phyloP scores from a whole-genome alignment of 2,797 vertebrate genomes.

The Enteromius radiatus region DNA sequence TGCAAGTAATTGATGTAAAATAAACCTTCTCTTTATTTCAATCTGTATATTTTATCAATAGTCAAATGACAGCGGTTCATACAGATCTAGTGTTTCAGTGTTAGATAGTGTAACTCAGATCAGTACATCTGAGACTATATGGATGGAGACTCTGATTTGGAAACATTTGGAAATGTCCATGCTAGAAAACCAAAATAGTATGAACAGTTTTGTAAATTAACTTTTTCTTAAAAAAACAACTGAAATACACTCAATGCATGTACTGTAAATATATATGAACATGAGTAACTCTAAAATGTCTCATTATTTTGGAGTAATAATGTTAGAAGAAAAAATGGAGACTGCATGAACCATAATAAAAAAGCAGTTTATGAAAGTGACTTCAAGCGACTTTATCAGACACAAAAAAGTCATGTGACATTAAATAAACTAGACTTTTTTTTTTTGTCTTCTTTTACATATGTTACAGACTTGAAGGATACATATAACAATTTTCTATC shows the following conservation, averaged over 20 bases:
- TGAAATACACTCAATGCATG: neutral
- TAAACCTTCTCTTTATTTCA: no score
- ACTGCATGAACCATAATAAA: neutral
- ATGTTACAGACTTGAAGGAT: neutral
- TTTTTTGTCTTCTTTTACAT: no score
- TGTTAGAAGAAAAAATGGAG: neutral
- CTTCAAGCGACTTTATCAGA: neutral
- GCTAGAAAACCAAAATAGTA: neutral
- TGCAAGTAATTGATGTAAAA: neutral
- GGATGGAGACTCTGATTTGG: neutral
- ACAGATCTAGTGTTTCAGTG: neutral
- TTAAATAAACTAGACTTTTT: neutral
- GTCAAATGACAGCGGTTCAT: neutral
- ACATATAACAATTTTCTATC: neutral
- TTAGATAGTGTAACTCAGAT: neutral
- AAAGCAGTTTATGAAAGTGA: neutral
- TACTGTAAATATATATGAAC: neutral
- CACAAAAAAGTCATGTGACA: neutral
- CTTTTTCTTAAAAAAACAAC: neutral
- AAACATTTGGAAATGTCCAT: neutral
- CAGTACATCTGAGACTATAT: neutral
- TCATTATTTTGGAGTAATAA: neutral
- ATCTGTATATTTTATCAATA: neutral
- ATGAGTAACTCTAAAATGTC: neutral
- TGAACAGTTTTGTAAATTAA: neutral